These are phyloP conservation scores for Rhinichthys osculus DNA, from an alignment of 2,797 vertebrate species.

Conservation along the genomic window DNA sequence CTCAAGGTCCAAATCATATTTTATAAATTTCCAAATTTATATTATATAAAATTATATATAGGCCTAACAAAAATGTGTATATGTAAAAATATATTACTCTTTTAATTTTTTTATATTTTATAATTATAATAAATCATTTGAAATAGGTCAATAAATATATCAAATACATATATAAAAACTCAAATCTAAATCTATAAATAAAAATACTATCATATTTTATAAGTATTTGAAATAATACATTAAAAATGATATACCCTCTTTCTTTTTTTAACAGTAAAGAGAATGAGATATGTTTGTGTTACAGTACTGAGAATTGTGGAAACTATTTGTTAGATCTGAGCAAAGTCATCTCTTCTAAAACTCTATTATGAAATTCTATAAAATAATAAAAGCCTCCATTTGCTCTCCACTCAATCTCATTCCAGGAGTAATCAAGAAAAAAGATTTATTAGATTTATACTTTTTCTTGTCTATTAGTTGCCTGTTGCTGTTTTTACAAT, in stretches of 20 bases:
- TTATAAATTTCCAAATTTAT: too few relatives aligned
- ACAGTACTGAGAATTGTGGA: background rate
- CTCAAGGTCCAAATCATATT: too few relatives aligned
- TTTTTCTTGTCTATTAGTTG: constrained; percentile 8
- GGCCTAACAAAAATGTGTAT: background rate
- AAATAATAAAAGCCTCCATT: background rate
- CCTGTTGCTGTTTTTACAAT: background rate
- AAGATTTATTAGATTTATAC: background rate
- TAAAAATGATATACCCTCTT: background rate
- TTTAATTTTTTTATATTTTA: background rate
- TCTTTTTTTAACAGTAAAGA: background rate
- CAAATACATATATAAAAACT: too few relatives aligned
- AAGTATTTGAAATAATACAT: background rate
- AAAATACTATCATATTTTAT: background rate
- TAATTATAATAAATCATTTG: background rate
- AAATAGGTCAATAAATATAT: background rate
- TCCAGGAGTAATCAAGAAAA: background rate
- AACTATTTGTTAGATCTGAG: background rate
- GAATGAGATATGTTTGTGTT: background rate
- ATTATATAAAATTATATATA: background rate
- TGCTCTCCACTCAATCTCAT: constrained; percentile 5
- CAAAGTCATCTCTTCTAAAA: background rate
- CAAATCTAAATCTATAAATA: background rate
- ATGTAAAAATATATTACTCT: background rate
- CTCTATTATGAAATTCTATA: too few relatives aligned